Evolutionary conservation across 2,888 invertebrate species (phyloP).

Genomic region (Crematogaster levior): DNA sequence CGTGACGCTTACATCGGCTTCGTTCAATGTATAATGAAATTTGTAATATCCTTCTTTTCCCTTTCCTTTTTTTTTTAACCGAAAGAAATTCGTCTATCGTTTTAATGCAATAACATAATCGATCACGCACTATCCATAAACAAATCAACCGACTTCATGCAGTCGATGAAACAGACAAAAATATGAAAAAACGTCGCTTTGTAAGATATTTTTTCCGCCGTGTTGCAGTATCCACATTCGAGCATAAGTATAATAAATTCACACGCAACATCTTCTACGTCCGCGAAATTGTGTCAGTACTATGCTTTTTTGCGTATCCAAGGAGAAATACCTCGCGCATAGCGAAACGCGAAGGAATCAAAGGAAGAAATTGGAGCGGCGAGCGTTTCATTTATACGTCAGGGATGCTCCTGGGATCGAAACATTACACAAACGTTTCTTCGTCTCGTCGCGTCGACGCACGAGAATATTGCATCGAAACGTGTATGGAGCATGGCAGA

Average conservation of each 20-base stretch:
- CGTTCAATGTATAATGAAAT: neutral
- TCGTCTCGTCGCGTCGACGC: neutral
- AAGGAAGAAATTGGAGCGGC: neutral
- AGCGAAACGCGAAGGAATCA: neutral
- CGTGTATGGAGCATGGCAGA: neutral
- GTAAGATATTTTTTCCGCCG: no score
- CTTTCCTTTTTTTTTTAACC: neutral
- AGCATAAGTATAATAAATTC: slow-evolving; percentile 3
- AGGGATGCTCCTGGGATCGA: neutral
- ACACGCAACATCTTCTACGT: neutral
- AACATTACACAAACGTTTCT: neutral
- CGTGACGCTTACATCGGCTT: slow-evolving; percentile 2
- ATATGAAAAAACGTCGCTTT: neutral
- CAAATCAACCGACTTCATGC: neutral
- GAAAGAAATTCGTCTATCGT: neutral
- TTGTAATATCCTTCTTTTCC: neutral
- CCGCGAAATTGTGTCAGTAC: neutral
- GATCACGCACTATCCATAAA: neutral
- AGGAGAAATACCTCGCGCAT: neutral
- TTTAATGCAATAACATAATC: neutral
- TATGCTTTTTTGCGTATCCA: neutral
- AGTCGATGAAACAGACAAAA: neutral
- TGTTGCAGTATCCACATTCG: neutral
- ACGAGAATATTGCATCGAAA: neutral
- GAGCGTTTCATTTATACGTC: neutral